phyloP scores from a whole-genome alignment of 2,113 vertebrate genomes.

The Cottus gobio region DNA sequence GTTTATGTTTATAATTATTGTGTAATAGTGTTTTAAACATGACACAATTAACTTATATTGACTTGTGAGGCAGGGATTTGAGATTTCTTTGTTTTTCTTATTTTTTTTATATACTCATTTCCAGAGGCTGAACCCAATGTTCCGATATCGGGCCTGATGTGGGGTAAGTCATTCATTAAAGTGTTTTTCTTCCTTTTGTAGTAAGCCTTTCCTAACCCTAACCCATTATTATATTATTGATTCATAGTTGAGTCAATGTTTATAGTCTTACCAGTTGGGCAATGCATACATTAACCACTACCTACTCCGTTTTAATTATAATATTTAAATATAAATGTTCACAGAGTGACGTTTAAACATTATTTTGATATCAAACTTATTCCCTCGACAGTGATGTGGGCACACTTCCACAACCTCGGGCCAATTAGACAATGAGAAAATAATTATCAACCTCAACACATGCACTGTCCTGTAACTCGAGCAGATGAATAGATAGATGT shows the following conservation, averaged over 20 bases:
- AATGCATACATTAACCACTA: not conserved
- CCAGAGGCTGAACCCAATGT: too few species aligned
- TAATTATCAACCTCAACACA: constrained; percentile 7
- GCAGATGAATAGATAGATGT: not conserved
- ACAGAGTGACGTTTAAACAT: not conserved
- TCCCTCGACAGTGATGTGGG: not conserved
- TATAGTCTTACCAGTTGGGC: not conserved
- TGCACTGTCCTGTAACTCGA: not conserved
- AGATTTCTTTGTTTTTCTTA: too few species aligned
- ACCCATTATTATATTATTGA: not conserved
- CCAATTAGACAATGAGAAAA: constrained; percentile 16
- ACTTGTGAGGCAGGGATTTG: too few species aligned
- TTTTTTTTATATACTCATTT: too few species aligned
- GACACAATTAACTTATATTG: too few species aligned
- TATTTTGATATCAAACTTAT: not conserved
- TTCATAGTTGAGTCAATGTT: not conserved
- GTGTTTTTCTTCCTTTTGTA: not conserved
- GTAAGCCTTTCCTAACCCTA: not conserved
- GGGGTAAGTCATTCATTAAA: not conserved
- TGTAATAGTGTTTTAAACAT: too few species aligned
- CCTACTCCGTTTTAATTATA: not conserved
- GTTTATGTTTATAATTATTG: too few species aligned
- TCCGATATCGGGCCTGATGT: too few species aligned
- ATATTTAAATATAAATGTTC: not conserved
- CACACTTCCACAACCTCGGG: not conserved